A percentile compares a stretch with the other conserved stretches of the same genome.
phyloP scores from a whole-genome alignment of 1,140 invertebrate genomes.

The Diorhabda carinulata region DNA sequence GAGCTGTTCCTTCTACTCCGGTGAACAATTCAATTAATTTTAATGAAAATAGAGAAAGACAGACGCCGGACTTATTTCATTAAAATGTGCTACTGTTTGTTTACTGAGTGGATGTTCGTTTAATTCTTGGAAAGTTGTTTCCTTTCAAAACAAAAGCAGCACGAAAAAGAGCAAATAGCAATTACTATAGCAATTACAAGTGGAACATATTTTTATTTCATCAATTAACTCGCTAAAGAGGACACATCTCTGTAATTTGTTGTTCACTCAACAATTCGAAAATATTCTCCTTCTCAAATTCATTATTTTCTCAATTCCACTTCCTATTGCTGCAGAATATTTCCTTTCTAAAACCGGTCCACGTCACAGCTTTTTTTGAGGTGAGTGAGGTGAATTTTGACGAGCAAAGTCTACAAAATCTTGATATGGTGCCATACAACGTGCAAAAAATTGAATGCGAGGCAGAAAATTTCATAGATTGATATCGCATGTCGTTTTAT shows the following conservation, averaged over 20 bases:
- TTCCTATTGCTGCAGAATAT: too few species aligned
- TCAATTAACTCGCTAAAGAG: background rate
- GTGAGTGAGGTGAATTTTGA: too few species aligned
- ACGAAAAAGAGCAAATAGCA: background rate
- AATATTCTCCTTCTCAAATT: too few species aligned
- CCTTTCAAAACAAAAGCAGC: conserved; percentile 2
- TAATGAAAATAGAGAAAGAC: conserved; percentile 3
- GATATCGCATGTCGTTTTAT: too few species aligned
- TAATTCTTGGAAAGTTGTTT: background rate
- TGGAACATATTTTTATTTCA: background rate
- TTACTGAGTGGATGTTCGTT: background rate
- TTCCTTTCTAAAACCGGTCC: too few species aligned
- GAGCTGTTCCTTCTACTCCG: background rate
- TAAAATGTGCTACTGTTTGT: background rate
- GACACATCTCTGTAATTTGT: background rate
- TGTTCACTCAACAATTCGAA: background rate
- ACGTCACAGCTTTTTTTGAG: too few species aligned
- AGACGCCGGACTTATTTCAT: background rate
- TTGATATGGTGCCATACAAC: too few species aligned
- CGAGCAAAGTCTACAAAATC: too few species aligned
- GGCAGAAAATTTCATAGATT: too few species aligned
- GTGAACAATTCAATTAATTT: conserved; percentile 1
- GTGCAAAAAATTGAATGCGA: too few species aligned
- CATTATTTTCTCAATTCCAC: too few species aligned
- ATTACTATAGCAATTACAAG: background rate